phyloP scores from a whole-genome alignment of 2,113 vertebrate species.

The Damaliscus lunatus region DNA sequence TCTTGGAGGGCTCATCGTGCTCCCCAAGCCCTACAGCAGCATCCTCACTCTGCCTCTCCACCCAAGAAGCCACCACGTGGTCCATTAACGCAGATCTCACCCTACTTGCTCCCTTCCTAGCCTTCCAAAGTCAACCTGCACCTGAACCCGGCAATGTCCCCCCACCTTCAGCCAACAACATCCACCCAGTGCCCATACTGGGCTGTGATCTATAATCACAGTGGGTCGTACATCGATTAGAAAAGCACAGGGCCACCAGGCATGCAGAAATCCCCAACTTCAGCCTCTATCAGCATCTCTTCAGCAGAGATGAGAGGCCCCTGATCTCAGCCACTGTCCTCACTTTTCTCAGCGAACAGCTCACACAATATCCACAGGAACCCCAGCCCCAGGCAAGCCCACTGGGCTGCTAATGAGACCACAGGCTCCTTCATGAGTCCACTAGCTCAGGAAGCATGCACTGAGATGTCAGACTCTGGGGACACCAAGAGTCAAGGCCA shows the following conservation, averaged over 20 bases:
- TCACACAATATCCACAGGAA: background rate
- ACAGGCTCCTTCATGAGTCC: background rate
- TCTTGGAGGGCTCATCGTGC: fast-evolving
- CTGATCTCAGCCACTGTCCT: background rate
- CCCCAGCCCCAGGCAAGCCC: background rate
- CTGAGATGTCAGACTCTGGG: background rate
- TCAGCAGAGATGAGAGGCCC: background rate
- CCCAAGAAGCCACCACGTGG: background rate
- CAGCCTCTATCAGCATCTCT: background rate
- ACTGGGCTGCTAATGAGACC: background rate
- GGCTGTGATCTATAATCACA: background rate
- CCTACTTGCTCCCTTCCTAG: background rate
- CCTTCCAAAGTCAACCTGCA: background rate
- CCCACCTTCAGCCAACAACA: background rate
- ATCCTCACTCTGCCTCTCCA: background rate
- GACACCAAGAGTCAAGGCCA: background rate
- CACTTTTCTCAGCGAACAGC: background rate
- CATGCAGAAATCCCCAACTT: background rate
- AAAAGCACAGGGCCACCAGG: background rate
- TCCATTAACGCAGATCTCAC: background rate
- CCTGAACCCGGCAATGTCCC: fast-evolving
- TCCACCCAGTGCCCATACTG: background rate
- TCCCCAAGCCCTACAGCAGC: background rate
- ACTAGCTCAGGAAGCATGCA: background rate
- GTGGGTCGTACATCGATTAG: background rate